Evolutionary conservation across 2,888 invertebrate species (phyloP).

Genomic region (Athetis lepigone): DNA sequence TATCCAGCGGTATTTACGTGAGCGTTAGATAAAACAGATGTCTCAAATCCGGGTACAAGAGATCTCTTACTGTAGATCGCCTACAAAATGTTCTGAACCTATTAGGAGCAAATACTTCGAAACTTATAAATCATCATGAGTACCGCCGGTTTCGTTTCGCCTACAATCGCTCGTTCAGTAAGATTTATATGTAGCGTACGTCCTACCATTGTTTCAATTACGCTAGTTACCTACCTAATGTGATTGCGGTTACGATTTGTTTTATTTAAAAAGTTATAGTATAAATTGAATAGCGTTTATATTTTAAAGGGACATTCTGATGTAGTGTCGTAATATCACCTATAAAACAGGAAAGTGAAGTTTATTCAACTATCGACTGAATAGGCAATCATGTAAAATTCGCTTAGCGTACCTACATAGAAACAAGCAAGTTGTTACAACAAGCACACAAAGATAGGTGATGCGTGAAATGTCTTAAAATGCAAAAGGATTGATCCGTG

Average conservation of each 20-base stretch:
- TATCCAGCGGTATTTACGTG: conserved; percentile 76
- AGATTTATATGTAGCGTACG: conserved; percentile 45
- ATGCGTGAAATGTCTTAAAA: conserved; percentile 9
- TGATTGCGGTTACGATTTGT: conserved; percentile 18
- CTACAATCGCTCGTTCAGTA: conserved; percentile 43
- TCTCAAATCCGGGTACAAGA: conserved; percentile 70
- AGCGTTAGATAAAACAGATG: conserved; percentile 81
- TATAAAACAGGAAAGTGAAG: conserved; percentile 25
- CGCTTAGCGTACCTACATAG: conserved; percentile 47
- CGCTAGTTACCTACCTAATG: conserved; percentile 32
- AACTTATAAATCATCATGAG: conserved; percentile 49
- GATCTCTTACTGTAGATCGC: conserved; percentile 59
- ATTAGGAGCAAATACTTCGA: conserved; percentile 37
- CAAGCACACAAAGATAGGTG: conserved; percentile 2
- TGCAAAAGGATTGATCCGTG: not conserved
- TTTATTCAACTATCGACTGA: conserved; percentile 35
- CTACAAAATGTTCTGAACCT: conserved; percentile 49
- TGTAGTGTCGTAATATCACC: conserved; percentile 33
- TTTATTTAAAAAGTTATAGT: conserved; percentile 42
- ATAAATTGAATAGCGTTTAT: conserved; percentile 36
- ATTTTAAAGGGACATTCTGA: conserved; percentile 34
- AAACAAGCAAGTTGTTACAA: conserved; percentile 7
- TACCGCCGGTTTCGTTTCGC: conserved; percentile 35
- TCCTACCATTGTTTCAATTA: conserved; percentile 38
- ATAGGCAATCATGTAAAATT: conserved; percentile 44